phyloP scores from a whole-genome alignment of 35 echinoderm and acorn worm genomes.

The Amphiura filiformis region DNA sequence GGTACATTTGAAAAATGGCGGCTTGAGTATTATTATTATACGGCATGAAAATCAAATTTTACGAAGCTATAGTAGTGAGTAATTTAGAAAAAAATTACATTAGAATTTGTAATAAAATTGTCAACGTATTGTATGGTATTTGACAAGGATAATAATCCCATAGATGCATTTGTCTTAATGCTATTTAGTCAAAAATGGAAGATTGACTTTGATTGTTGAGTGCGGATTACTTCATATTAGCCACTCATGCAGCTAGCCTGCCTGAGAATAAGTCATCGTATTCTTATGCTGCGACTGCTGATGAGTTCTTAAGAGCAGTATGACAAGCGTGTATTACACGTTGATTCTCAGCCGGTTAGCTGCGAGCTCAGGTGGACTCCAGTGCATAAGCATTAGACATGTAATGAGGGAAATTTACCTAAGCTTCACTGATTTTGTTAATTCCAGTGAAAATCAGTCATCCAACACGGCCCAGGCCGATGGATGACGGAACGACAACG shows the following conservation, averaged over 20 bases:
- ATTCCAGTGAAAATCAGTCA: conserved; percentile 5
- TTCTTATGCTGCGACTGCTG: too few relatives aligned
- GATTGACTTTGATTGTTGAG: conserved; percentile 2
- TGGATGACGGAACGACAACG: background rate
- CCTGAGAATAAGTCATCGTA: too few relatives aligned
- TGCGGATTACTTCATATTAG: background rate
- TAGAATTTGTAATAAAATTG: too few relatives aligned
- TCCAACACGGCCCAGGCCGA: background rate
- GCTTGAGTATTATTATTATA: background rate
- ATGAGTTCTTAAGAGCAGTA: too few relatives aligned
- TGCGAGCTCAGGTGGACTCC: background rate
- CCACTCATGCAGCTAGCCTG: background rate
- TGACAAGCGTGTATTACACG: too few relatives aligned
- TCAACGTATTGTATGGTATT: too few relatives aligned
- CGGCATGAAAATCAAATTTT: background rate
- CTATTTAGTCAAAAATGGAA: background rate
- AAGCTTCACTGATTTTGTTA: conserved; percentile 1
- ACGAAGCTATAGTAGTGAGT: too few relatives aligned
- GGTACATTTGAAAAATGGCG: background rate
- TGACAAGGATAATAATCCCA: too few relatives aligned
- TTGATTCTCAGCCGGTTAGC: background rate
- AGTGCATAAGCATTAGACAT: background rate
- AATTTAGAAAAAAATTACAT: too few relatives aligned
- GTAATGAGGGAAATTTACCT: background rate
- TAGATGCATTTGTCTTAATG: background rate